A percentile compares a stretch with the other conserved stretches of the same genome.
phyloP scores from a whole-genome alignment of 1,140 invertebrate species.

The Drosophila albomicans region DNA sequence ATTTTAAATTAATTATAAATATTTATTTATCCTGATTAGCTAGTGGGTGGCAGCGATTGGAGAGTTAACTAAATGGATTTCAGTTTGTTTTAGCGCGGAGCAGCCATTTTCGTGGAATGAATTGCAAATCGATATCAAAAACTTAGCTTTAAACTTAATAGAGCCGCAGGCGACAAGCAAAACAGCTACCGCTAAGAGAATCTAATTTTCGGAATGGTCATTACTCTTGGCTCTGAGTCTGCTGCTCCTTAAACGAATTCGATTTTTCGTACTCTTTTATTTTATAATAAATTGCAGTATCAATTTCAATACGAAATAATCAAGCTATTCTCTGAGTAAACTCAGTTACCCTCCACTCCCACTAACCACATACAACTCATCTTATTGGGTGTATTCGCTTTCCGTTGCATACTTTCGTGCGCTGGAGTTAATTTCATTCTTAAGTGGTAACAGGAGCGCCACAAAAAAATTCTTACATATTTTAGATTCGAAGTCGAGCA shows the following conservation, averaged over 20 bases:
- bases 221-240: conserved; percentile 52
- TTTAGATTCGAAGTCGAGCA: conserved; percentile 51
- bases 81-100: conserved; percentile 73
- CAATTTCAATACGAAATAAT: conserved; percentile 80
- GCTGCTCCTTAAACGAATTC: conserved; percentile 54
- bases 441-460: conserved; percentile 59
- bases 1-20: conserved; percentile 84
- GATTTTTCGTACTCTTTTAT: conserved; percentile 46
- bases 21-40: conserved; percentile 83
- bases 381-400: conserved; percentile 48
- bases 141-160: conserved; percentile 66
- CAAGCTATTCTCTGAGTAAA: conserved; percentile 57
- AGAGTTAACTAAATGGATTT: conserved; percentile 75
- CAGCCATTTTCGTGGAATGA: conserved; percentile 35
- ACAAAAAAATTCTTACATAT: conserved; percentile 25
- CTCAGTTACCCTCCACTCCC: conserved; percentile 12
- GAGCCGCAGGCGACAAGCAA: conserved; percentile 40
- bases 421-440: conserved; percentile 77
- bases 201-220: conserved; percentile 54
- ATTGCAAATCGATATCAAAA: conserved; percentile 66
- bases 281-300: conserved; percentile 78
- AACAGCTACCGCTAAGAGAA: conserved; percentile 40
- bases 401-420: conserved; percentile 64
- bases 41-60: conserved; percentile 30
- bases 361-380: conserved; percentile 23